These are phyloP conservation scores for Bubo bubo DNA, from an alignment of 2,113 vertebrate genomes.

Conservation along the genomic window DNA sequence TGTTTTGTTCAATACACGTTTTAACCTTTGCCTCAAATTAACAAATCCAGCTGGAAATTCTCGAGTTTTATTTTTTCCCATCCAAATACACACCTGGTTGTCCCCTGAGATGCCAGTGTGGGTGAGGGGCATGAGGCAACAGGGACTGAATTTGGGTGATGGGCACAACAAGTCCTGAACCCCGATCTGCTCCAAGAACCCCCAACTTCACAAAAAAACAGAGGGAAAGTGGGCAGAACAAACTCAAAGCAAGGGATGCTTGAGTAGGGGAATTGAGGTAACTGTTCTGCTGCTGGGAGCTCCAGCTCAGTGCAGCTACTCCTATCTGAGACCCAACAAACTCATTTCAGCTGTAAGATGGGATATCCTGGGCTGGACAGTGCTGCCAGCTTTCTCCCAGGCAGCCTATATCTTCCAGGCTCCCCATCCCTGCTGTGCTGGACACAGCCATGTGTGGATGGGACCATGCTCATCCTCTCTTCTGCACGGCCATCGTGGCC, in stretches of 20 bases:
- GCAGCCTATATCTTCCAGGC: background rate
- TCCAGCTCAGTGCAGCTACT: background rate
- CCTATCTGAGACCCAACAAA: background rate
- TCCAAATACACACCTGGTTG: background rate
- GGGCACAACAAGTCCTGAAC: background rate
- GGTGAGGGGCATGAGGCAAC: background rate
- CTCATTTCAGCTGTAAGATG: background rate
- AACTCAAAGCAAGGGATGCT: background rate
- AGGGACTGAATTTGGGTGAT: background rate
- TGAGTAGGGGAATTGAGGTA: background rate
- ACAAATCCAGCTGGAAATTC: conserved; percentile 48
- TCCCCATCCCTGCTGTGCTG: background rate
- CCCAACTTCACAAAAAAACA: background rate
- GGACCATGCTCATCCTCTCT: accelerated
- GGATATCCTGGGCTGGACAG: background rate
- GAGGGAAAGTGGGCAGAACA: background rate
- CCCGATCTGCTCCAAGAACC: background rate
- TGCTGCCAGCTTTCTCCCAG: background rate
- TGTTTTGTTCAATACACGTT: background rate
- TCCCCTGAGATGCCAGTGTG: background rate
- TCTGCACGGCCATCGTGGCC: background rate
- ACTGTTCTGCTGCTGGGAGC: background rate
- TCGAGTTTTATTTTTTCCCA: background rate
- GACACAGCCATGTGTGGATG: accelerated
- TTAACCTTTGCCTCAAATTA: conserved; percentile 50